phyloP scores from a whole-genome alignment of 2,888 invertebrate genomes.

The Aleiodes leptofemur region DNA sequence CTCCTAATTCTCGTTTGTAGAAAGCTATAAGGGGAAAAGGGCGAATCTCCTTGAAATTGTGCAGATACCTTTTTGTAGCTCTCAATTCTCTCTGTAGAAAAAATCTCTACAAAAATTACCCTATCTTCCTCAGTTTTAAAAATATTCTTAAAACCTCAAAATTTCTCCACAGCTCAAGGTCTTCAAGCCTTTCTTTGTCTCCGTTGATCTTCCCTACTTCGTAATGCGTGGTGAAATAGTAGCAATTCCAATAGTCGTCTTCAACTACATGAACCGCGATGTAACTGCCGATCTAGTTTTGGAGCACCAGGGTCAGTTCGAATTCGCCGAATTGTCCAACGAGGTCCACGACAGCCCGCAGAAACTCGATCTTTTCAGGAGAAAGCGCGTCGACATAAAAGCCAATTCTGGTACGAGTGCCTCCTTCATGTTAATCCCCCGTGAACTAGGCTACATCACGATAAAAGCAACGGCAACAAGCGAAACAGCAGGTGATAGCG shows the following conservation, averaged over 20 bases:
- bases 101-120: too few relatives aligned
- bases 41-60: too few relatives aligned
- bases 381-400: conserved; percentile 82
- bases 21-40: too few relatives aligned
- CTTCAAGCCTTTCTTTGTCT: conserved; percentile 89
- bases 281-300: conserved; percentile 88
- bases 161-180: conserved; percentile 79
- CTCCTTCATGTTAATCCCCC: conserved; percentile 89
- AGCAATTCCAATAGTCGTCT: conserved; percentile 90
- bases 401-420: conserved; percentile 86
- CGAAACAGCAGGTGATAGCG: conserved; percentile 86
- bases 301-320: conserved; percentile 86
- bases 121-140: too few relatives aligned
- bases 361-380: conserved; percentile 85
- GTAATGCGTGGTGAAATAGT: conserved; percentile 94
- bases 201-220: conserved; percentile 90
- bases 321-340: conserved; percentile 88
- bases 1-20: too few relatives aligned
- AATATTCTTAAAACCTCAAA: too few relatives aligned
- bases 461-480: conserved; percentile 87
- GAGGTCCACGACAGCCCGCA: conserved; percentile 83
- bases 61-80: too few relatives aligned
- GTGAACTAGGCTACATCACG: conserved; percentile 83
- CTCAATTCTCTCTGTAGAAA: too few relatives aligned
- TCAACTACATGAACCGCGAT: conserved; percentile 90